A percentile compares a stretch with the other conserved stretches of the same genome.
phyloP scores from a whole-genome alignment of 2,113 vertebrate species.

The Toxostoma redivivum region DNA sequence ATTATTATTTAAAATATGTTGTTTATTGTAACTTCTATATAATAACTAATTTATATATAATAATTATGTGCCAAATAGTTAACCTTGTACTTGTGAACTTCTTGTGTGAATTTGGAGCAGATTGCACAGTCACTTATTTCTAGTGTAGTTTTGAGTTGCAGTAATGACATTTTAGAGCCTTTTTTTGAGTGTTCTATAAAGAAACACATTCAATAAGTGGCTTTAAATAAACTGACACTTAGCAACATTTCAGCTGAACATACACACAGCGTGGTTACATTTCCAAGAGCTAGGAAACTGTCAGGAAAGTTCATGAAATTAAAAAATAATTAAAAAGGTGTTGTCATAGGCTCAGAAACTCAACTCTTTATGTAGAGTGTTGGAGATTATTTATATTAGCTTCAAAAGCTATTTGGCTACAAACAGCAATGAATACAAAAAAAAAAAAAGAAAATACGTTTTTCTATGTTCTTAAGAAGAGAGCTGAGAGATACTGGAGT shows the following conservation, averaged over 20 bases:
- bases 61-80: neutral
- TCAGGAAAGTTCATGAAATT: neutral
- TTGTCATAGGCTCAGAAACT: neutral
- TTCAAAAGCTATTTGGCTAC: neutral
- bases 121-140: neutral
- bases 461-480: neutral
- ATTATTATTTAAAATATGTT: neutral
- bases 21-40: neutral
- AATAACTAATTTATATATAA: neutral
- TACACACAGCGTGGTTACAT: neutral
- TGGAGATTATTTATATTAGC: neutral
- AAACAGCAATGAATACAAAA: neutral
- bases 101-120: neutral
- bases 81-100: neutral
- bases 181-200: neutral
- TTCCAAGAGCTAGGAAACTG: neutral
- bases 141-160: neutral
- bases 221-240: neutral
- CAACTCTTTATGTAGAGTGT: neutral
- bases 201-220: neutral
- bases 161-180: neutral
- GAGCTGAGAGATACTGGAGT: neutral
- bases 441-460: accelerated
- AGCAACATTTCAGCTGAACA: neutral
- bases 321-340: neutral